Base-by-base conservation (phyloP, 1,140 invertebrate species). In the Penaeus vannamei region DNA sequence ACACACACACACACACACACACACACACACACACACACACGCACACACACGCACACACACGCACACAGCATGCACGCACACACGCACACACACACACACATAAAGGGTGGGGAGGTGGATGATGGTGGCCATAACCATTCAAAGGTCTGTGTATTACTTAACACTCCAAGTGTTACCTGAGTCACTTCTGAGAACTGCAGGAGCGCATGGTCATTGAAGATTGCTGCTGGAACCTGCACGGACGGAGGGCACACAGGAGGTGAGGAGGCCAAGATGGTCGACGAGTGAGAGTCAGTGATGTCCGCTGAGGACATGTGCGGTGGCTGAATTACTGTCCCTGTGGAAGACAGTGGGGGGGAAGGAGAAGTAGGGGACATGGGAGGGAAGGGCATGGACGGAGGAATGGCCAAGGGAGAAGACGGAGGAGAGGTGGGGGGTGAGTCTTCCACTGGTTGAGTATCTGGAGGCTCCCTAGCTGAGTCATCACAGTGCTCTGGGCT, bases 171-270 rank as follows among this genome's bases (percentile, higher is more conserved):
- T 5, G 80, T 36, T 60, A 90, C 89, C 60, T 86, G 89, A 42
- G 89, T 86, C 22, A 90, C 85, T 42, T 86, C 82, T 23, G 89
- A 87, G 81, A 86, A 90, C 69, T 90, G 89, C 89, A 90, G 86
- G 22, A 90, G 81, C 26, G 89, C 85, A 59, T 90, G 89, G 81
- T 90, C 89, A 64, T 90, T 90, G 60, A 90, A 90, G 62, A 90
- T 90, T 14, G 86, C 83, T n/a, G 86, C 79, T 12, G 86, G 86
- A 42, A 90, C 86, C 69, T 87, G 81, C 22, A 90, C 59, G 42
- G 86, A 90, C 17, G 81, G 85, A 32, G 90, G 85, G 53, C 86
- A 86, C 42, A 29, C 59, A 2, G 82, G 89, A 76, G 84, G 80
- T 26, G 85, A 66, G 14, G 90, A 66, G 19, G 86, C 72, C 19